Base-by-base conservation (phyloP, 2,797 vertebrate species). In the Sebastes cheni region DNA sequence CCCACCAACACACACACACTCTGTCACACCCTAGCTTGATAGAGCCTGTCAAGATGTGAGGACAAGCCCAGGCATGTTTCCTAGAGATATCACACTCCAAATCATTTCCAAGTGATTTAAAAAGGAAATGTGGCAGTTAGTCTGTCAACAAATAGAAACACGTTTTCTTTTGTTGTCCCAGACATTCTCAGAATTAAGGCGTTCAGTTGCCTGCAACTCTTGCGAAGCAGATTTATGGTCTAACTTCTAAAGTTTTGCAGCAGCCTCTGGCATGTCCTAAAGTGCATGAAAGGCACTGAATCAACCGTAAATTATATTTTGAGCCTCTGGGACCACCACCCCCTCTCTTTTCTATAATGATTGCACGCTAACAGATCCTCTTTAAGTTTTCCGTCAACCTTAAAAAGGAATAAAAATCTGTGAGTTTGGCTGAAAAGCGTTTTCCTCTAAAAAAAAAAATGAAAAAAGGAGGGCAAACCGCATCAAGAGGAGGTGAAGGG, bases 401-500 rank as follows among this genome's bases (percentile, higher is more conserved):
- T 81, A 39, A 20, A 80, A 72, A 16, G 74, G 50, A 82, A 72
- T 78, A 68, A 59, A 72, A 79, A 81, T 46, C 62, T 83, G 52
- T 8, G 22, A 80, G 22, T 25, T 75, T 76, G 87, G 81, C 73
- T 59, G 27, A 72, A 79, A 46, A 88, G 83, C 75, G 81, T 87
- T 92, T 94, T 82, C 80, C 82, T 82, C 83, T 32, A 5, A 36
- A 36, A 36, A 36, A 36, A 81, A 89, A 91, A 93, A 90, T 75
- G 73, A 90, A 92, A 88, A 55, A 88, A 88, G 75, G 80, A 91
- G 90, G 86, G 83, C 89, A 91, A 90, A 93, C 94, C 93, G 91
- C 94, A 95, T 95, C 93, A 95, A 94, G 92, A 92, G 88, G 88
- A 93, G 91, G 89, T 93, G 91, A 93, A 88, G 91, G 93, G 88